Evolutionary conservation across 2,888 invertebrate species (phyloP).

Genomic region (Mesorhabditis belari): DNA sequence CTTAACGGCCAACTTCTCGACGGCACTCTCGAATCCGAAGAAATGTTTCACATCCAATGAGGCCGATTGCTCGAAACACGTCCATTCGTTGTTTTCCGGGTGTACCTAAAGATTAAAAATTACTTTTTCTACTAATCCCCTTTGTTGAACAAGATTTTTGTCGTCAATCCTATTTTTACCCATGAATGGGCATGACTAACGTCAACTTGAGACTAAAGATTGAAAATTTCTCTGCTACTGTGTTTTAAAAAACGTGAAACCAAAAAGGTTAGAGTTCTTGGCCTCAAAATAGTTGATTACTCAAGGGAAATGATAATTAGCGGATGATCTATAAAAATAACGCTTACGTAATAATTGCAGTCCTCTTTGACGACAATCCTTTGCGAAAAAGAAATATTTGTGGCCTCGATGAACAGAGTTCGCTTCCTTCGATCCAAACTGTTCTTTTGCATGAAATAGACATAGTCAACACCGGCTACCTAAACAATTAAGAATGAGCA

Average conservation of each 20-base stretch:
- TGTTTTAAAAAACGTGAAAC: background rate
- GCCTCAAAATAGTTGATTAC: too few species aligned
- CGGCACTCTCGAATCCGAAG: conserved; percentile 85
- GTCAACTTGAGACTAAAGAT: too few species aligned
- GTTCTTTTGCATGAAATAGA: conserved; percentile 84
- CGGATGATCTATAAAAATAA: background rate
- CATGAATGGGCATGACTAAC: too few species aligned
- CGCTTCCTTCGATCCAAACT: conserved; percentile 72
- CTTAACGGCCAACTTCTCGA: conserved; percentile 91
- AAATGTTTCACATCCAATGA: conserved; percentile 86
- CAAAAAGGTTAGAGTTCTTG: too few species aligned
- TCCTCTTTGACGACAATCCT: conserved; percentile 79
- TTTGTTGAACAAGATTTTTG: too few species aligned
- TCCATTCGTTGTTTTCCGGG: conserved; percentile 86
- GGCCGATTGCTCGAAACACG: conserved; percentile 88
- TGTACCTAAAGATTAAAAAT: conserved; percentile 66
- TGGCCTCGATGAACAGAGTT: conserved; percentile 78
- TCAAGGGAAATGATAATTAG: background rate
- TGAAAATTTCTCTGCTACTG: background rate
- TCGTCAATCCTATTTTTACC: too few species aligned
- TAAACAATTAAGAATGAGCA: conserved; percentile 55
- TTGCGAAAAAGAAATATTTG: conserved; percentile 80
- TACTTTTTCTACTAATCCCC: too few species aligned
- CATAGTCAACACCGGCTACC: conserved; percentile 84
- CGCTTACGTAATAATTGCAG: conserved; percentile 76